phyloP scores from a whole-genome alignment of 1,140 invertebrate genomes.

The Drosophila azteca region DNA sequence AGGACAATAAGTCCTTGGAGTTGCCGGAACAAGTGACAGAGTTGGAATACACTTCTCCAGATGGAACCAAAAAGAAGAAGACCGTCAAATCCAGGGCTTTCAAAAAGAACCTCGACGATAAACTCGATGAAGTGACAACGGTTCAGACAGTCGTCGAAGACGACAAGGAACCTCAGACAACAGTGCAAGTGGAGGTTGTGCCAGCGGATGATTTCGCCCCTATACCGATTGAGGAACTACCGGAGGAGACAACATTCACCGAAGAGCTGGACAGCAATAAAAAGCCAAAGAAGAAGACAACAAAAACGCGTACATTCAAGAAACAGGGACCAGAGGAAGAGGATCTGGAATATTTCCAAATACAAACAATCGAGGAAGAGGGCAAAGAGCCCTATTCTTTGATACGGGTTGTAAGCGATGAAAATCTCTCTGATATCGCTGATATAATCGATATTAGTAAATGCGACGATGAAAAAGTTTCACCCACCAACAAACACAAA shows the following conservation, averaged over 20 bases:
- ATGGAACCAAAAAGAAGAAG: slow-evolving; percentile 76
- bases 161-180: slow-evolving; percentile 67
- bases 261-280: slow-evolving; percentile 79
- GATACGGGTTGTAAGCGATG: slow-evolving; percentile 80
- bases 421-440: slow-evolving; percentile 78
- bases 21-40: slow-evolving; percentile 83
- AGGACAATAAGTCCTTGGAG: slow-evolving; percentile 54
- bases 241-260: slow-evolving; percentile 83
- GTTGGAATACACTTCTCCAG: slow-evolving; percentile 75
- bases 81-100: slow-evolving; percentile 71
- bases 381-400: slow-evolving; percentile 79
- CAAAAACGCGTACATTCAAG: slow-evolving; percentile 79
- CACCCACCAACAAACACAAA: slow-evolving; percentile 61
- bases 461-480: slow-evolving; percentile 76
- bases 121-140: slow-evolving; percentile 77
- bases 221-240: slow-evolving; percentile 71
- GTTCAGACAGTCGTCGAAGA: slow-evolving; percentile 82
- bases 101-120: slow-evolving; percentile 65
- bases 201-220: slow-evolving; percentile 57
- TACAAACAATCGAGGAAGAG: slow-evolving; percentile 84
- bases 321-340: slow-evolving; percentile 74
- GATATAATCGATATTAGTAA: slow-evolving; percentile 82
- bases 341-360: slow-evolving; percentile 75
- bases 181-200: slow-evolving; percentile 62
- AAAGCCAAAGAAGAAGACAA: slow-evolving; percentile 78